Evolutionary conservation across 2,113 vertebrate species (phyloP).

Genomic region (Elephas maximus): DNA sequence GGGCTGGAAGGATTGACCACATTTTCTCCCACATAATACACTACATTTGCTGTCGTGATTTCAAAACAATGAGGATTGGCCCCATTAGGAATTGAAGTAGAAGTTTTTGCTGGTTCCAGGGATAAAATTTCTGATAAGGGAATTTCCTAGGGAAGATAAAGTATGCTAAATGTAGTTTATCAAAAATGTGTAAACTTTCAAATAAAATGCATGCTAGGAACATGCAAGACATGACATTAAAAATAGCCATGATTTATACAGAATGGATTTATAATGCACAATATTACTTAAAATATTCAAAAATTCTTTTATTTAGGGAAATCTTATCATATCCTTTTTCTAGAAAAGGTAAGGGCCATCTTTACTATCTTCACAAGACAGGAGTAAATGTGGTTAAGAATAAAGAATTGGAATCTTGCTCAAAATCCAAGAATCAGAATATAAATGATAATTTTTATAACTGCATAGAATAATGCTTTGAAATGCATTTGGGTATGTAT

Average conservation of each 20-base stretch:
- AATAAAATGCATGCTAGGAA: conserved; percentile 16
- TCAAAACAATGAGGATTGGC: conserved; percentile 97
- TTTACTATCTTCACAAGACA: neutral
- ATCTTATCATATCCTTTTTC: neutral
- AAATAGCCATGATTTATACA: neutral
- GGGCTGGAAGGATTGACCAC: conserved; percentile 86
- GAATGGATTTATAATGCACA: neutral
- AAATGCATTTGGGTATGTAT: neutral
- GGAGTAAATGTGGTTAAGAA: conserved; percentile 9
- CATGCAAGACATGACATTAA: neutral
- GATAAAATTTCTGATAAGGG: conserved; percentile 97
- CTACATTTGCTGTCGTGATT: conserved; percentile 94
- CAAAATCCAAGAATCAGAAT: neutral
- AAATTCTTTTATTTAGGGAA: neutral
- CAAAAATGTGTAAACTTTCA: neutral
- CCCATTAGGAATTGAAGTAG: conserved; percentile 91
- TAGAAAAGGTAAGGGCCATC: neutral
- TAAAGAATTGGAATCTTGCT: conserved; percentile 12
- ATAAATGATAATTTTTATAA: conserved; percentile 23
- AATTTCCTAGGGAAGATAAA: conserved; percentile 93
- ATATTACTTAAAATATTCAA: conserved; percentile 19
- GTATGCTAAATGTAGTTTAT: conserved; percentile 31
- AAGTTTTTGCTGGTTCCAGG: conserved; percentile 94
- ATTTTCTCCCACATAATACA: conserved; percentile 97
- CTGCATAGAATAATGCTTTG: neutral